phyloP scores from a whole-genome alignment of 2,797 vertebrate species.

The Myotis daubentonii region DNA sequence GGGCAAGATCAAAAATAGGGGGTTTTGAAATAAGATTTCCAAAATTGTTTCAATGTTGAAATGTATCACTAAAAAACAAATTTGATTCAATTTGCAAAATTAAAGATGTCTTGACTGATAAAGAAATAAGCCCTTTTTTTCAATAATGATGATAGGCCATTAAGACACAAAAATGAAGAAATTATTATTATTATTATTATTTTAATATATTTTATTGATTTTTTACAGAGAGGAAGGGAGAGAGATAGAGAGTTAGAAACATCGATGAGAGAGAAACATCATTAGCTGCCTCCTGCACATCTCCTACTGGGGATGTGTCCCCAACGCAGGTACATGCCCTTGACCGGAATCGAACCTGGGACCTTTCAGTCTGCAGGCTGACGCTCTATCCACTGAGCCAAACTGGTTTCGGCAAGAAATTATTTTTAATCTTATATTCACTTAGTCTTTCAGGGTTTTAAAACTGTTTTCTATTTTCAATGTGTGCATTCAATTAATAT shows the following conservation, averaged over 20 bases:
- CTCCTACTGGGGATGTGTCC: too few species aligned
- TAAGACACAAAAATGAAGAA: neutral
- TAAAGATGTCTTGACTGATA: neutral
- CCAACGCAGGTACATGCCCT: too few species aligned
- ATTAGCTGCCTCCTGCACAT: too few species aligned
- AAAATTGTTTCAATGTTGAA: neutral
- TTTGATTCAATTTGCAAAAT: neutral
- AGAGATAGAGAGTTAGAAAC: too few species aligned
- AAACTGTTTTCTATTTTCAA: neutral
- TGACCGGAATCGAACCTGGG: too few species aligned
- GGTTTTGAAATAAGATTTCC: neutral
- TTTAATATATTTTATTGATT: too few species aligned
- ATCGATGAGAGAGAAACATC: too few species aligned
- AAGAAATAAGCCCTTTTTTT: neutral
- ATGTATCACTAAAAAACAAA: neutral
- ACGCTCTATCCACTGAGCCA: too few species aligned
- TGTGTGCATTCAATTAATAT: neutral
- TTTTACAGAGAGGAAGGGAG: too few species aligned
- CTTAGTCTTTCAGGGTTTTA: constrained; percentile 12
- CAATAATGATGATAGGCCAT: neutral
- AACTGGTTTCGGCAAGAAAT: too few species aligned
- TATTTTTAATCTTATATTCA: neutral
- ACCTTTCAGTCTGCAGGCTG: too few species aligned
- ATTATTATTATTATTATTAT: neutral
- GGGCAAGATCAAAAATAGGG: neutral